A percentile compares a stretch with the other conserved stretches of the same genome.
Conservation (phyloP, 1,140 invertebrate genomes). For the Drosophila nebulosa region DNA sequence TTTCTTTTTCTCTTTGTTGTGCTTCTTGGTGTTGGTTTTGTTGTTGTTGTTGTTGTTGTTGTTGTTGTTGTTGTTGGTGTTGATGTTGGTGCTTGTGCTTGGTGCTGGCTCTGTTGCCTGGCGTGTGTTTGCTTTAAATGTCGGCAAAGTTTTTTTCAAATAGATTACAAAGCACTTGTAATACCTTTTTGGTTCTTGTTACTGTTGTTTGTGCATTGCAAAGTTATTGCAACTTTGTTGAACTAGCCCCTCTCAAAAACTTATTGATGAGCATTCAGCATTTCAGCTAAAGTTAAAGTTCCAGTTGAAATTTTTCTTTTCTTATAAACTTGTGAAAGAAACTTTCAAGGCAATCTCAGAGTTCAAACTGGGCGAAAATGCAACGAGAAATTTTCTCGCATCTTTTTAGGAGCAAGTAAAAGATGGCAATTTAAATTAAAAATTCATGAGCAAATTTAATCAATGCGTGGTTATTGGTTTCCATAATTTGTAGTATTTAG, state of each 20-base stretch:
- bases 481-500: too few species aligned
- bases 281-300: constrained; percentile 5
- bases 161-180: constrained; percentile 74
- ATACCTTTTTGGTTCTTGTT: constrained; percentile 47
- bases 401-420: background rate
- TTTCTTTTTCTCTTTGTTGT: background rate
- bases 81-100: background rate
- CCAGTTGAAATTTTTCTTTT: constrained; percentile 4
- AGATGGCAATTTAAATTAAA: background rate
- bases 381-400: constrained; percentile 17
- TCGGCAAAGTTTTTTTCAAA: constrained; percentile 58
- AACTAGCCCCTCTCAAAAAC: constrained; percentile 42
- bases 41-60: constrained; percentile 20
- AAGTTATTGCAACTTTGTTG: constrained; percentile 73
- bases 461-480: too few species aligned
- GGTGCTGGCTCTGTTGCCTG: background rate
- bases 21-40: constrained; percentile 4
- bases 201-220: constrained; percentile 30
- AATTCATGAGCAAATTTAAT: background rate
- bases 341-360: constrained; percentile 14
- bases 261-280: constrained; percentile 52
- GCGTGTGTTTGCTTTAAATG: constrained; percentile 32
- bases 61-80: background rate
- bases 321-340: background rate
- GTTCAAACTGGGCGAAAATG: background rate